Evolutionary conservation across 2,888 invertebrate genomes (phyloP), one percentile per base, ranked within the genome.

Genomic region (Dendrolimus houi): DNA sequence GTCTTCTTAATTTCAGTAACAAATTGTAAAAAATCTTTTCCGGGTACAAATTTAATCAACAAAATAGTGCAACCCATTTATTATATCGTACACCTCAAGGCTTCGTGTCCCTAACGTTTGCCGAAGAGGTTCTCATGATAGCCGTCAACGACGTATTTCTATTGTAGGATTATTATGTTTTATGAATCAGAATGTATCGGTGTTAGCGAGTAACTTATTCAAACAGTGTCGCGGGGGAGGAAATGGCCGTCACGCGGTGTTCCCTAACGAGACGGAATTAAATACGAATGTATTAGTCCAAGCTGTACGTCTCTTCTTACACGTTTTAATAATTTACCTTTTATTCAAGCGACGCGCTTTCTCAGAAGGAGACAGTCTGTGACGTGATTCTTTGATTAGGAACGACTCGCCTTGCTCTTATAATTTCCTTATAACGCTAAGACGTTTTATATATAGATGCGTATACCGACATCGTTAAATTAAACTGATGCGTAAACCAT

Each of bases 181-280:
- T 67, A 64, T 59, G 66, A 65, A 65, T 70, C 62, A 64, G 59
- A 66, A 69, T 66, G 68, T 70, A 75, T 71, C 69, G 69, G 68
- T 62, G 67, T 63, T 47, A 57, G 62, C 63, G 60, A 59, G 70
- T 79, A 75, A 76, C 65, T 71, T 81, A 87, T 86, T 87, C 87
- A 74, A 76, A 68, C 69, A 69, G 76, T 75, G 84, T 84, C 78
- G 68, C 74, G 62, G 70, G 29, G 69, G 77, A 87, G 88, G 88
- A 88, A 86, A 75, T 79, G 72, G 64, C 75, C 84, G 81, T 84
- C 87, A 84, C 81, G 78, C 70, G 65, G 70, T 71, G 76, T 72
- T 70, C 72, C 74, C 77, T 77, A 80, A 81, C 84, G 78, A 84
- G 86, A 85, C 85, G 74, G 82, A 84, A 84, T 87, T 85, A 86